phyloP scores from a whole-genome alignment of 2,888 invertebrate genomes.

The Siphlonurus alternatus region DNA sequence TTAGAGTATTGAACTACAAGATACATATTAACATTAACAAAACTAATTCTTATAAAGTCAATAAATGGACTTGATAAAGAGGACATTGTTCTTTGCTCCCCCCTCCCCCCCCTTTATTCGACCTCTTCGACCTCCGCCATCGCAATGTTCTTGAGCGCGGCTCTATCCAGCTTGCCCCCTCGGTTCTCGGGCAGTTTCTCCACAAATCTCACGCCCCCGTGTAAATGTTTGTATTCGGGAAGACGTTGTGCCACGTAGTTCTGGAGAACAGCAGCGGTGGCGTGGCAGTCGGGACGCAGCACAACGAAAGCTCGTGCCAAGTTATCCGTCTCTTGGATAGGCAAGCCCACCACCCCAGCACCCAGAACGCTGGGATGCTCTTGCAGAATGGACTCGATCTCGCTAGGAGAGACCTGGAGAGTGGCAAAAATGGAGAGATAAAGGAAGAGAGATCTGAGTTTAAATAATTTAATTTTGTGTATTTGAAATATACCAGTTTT shows the following conservation, averaged over 20 bases:
- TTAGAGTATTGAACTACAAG: too few relatives aligned
- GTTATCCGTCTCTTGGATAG: background rate
- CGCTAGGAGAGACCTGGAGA: conserved; percentile 3
- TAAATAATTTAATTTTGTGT: too few relatives aligned
- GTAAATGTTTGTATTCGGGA: background rate
- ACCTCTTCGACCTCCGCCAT: too few relatives aligned
- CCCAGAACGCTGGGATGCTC: background rate
- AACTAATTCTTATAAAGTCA: too few relatives aligned
- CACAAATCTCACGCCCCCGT: background rate
- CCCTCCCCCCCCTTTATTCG: too few relatives aligned
- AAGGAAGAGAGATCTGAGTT: too few relatives aligned
- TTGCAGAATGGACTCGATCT: conserved; percentile 5
- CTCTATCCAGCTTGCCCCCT: background rate
- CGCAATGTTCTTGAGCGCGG: background rate
- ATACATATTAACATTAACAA: too few relatives aligned
- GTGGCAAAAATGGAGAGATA: too few relatives aligned
- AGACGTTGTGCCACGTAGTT: background rate
- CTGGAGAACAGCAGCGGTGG: background rate
- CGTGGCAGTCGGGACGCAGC: background rate
- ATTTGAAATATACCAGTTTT: too few relatives aligned
- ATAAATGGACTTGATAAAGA: too few relatives aligned
- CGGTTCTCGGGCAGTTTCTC: background rate
- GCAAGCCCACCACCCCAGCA: conserved; percentile 3
- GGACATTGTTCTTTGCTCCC: too few relatives aligned
- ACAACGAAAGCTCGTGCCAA: conserved; percentile 5